Conservation (phyloP, 2,888 invertebrate genomes). For the Arge pagana region DNA sequence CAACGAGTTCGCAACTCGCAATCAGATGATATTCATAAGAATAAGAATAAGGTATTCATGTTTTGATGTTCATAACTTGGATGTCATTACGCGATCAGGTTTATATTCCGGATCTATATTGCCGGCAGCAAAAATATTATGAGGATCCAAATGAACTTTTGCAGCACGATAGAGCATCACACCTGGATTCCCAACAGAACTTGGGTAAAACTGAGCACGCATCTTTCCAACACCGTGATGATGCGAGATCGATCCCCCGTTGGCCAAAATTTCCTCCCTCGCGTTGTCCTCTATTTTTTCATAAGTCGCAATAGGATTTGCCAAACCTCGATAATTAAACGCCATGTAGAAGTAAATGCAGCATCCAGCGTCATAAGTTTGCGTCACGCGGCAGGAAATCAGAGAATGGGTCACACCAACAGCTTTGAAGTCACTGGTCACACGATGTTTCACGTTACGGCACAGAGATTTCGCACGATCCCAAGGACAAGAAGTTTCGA, state of each 20-base stretch:
- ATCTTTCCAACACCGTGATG: conserved; percentile 97
- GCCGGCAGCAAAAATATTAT: conserved; percentile 89
- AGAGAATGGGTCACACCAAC: conserved; percentile 67
- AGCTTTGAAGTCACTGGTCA: conserved; percentile 67
- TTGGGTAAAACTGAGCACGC: conserved; percentile 83
- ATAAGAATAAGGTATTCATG: too few species aligned
- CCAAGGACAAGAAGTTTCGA: conserved; percentile 99
- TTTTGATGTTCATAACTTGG: conserved; percentile 31
- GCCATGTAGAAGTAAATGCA: conserved; percentile 96
- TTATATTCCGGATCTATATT: conserved; percentile 65
- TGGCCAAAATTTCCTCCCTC: conserved; percentile 88
- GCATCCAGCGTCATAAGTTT: conserved; percentile 96
- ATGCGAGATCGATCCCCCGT: conserved; percentile 92
- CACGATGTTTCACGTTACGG: conserved; percentile 84
- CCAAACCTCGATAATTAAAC: conserved; percentile 68
- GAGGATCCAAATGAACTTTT: conserved; percentile 88
- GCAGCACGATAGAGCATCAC: conserved; percentile 77
- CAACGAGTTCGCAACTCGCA: too few species aligned
- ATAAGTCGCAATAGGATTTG: conserved; percentile 78
- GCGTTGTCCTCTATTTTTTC: conserved; percentile 88
- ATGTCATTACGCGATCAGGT: conserved; percentile 11
- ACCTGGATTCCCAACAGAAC: conserved; percentile 83
- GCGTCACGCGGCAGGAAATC: conserved; percentile 86
- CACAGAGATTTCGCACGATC: conserved; percentile 83
- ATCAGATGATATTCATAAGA: too few species aligned